Conservation (phyloP, 1,140 invertebrate species). For the Belonocnema kinseyi region DNA sequence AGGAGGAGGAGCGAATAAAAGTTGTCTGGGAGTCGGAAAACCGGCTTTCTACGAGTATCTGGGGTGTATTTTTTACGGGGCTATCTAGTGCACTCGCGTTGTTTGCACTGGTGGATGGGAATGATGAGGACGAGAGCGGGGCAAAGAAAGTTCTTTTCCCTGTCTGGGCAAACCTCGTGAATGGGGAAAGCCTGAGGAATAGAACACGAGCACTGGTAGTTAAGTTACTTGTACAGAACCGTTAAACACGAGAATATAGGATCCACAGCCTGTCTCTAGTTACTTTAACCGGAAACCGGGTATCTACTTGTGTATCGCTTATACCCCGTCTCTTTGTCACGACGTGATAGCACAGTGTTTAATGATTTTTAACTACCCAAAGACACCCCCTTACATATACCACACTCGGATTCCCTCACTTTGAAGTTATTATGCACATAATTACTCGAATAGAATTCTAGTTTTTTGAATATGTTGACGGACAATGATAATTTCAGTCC, state of each 20-base stretch:
- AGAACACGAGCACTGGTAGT: slow-evolving; percentile 9
- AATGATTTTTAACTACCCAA: too few species aligned
- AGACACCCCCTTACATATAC: too few species aligned
- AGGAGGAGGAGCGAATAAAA: slow-evolving; percentile 51
- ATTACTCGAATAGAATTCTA: too few species aligned
- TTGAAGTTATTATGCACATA: too few species aligned
- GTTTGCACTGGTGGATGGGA: slow-evolving; percentile 43
- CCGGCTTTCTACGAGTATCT: slow-evolving; percentile 54
- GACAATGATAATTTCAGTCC: too few species aligned
- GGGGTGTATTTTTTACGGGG: slow-evolving; percentile 59
- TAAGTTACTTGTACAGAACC: slow-evolving; percentile 34
- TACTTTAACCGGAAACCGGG: too few species aligned
- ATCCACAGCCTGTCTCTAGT: slow-evolving; percentile 22
- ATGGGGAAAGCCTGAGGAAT: slow-evolving; percentile 10
- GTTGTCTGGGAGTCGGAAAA: slow-evolving; percentile 51
- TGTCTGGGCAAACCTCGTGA: slow-evolving; percentile 45
- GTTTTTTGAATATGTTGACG: too few species aligned
- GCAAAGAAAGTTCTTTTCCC: slow-evolving; percentile 37
- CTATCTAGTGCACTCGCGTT: slow-evolving; percentile 50
- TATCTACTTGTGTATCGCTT: too few species aligned
- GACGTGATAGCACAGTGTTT: too few species aligned
- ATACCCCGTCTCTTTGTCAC: too few species aligned
- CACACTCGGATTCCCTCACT: too few species aligned
- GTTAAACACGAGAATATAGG: slow-evolving; percentile 29
- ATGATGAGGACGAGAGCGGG: not conserved